phyloP scores from a whole-genome alignment of 2,888 invertebrate genomes.

The Mantis religiosa region DNA sequence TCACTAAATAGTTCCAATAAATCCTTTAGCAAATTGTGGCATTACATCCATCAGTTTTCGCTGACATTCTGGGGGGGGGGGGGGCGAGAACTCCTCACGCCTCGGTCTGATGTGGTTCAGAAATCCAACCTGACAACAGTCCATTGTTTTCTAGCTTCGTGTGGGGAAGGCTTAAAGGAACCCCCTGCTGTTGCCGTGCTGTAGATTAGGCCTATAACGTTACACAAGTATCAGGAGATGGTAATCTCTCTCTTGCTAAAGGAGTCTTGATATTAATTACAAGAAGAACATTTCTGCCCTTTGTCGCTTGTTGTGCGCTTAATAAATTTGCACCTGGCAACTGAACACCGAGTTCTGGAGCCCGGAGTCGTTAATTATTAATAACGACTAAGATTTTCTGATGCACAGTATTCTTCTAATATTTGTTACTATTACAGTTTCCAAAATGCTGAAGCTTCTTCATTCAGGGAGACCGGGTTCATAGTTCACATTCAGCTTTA shows the following conservation, averaged over 20 bases:
- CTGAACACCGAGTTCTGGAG: too few species aligned
- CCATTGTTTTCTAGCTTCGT: background rate
- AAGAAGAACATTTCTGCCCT: background rate
- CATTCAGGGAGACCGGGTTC: too few species aligned
- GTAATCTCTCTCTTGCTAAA: constrained; percentile 15
- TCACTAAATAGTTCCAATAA: background rate
- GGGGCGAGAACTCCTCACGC: background rate
- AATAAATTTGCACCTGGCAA: background rate
- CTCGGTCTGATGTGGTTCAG: background rate
- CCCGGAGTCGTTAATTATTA: too few species aligned
- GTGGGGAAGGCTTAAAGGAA: background rate
- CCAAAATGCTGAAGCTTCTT: too few species aligned
- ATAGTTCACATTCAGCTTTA: too few species aligned
- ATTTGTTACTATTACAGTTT: too few species aligned
- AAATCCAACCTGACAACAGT: background rate
- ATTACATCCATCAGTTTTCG: background rate
- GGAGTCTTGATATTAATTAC: constrained; percentile 27
- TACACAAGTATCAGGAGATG: constrained; percentile 16
- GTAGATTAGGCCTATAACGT: constrained; percentile 9
- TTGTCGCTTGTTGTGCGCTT: background rate
- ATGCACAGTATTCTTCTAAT: too few species aligned
- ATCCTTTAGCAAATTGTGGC: background rate
- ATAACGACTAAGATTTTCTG: too few species aligned
- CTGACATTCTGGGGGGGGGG: background rate
- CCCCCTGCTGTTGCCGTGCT: background rate